Evolutionary conservation across 1,140 invertebrate species (phyloP), one percentile per base, ranked within the genome.

Genomic region (Medauroidea extradentata): DNA sequence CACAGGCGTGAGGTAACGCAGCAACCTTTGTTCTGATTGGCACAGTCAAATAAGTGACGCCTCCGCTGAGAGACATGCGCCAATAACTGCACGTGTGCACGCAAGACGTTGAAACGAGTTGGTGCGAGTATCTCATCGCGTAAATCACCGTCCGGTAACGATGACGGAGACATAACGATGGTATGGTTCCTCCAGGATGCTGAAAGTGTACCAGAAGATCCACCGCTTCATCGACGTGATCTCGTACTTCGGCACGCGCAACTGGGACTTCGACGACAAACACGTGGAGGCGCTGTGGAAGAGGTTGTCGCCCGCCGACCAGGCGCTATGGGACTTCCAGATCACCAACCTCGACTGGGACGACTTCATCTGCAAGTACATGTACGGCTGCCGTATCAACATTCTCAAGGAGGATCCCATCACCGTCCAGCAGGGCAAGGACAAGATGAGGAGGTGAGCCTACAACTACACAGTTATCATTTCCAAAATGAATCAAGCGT

Each of bases 151-250:
- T n/a, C n/a, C n/a, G n/a, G n/a, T n/a, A n/a, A n/a, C n/a, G n/a
- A n/a, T n/a, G n/a, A n/a, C n/a, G n/a, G n/a, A n/a, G n/a, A n/a
- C n/a, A n/a, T n/a, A n/a, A 34, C 29, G 11, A 11, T 34, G 29
- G 5, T 4, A 34, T 53, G 3, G 3, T 62, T 49, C 19, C 25
- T 65, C n/a, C 61, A 84, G 81, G 69, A 77, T 92, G 68, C 70
- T 86, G 54, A 84, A 85, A 62, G 78, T 87, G 18, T 91, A 93
- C 68, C 79, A 80, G 48, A 91, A 88, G 71, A 81, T 94, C 34
- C 82, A 89, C 64, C 86, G 85, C 69, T 88, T 91, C 42, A 77
- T 83, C 0, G 72, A 78, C 2, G 83, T 87, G 0, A 75, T 93
- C 16, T 79, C 85, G 13, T 88, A 86, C 65, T 94, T 94, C 72